These are phyloP conservation scores for Chromis chromis DNA, from an alignment of 2,797 vertebrate species.

Conservation along the genomic window DNA sequence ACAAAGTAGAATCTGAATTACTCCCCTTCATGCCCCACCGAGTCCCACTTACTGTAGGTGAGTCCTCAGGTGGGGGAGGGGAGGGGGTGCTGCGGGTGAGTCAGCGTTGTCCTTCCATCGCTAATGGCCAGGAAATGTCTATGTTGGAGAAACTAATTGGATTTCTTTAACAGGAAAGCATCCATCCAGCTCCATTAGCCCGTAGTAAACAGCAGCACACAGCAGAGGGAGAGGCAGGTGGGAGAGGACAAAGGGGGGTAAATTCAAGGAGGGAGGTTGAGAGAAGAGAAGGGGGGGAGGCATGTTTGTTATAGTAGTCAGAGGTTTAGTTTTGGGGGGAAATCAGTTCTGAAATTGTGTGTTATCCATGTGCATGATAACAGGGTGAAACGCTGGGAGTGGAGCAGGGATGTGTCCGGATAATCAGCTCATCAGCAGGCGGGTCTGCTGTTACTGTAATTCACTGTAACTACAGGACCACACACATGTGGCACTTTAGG, in stretches of 20 bases:
- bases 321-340: not conserved
- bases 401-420: not conserved
- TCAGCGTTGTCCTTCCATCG: slow-evolving; percentile 62
- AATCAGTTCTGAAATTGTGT: slow-evolving; percentile 5
- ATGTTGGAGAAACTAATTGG: slow-evolving; percentile 80
- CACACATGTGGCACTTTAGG: not conserved
- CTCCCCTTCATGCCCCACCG: not conserved
- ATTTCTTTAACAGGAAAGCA: slow-evolving; percentile 83
- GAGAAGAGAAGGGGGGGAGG: not conserved
- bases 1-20: slow-evolving; percentile 8
- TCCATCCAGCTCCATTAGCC: slow-evolving; percentile 79
- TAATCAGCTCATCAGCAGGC: slow-evolving; percentile 11
- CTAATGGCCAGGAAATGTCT: slow-evolving; percentile 87
- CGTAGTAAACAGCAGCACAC: slow-evolving; percentile 66
- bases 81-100: slow-evolving; percentile 48
- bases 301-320: slow-evolving; percentile 24
- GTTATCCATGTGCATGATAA: slow-evolving; percentile 13
- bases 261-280: not conserved
- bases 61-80: slow-evolving; percentile 33
- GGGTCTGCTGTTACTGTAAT: slow-evolving; percentile 7
- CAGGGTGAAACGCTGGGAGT: slow-evolving; percentile 2
- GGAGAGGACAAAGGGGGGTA: slow-evolving; percentile 5
- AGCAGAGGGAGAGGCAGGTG: slow-evolving; percentile 57
- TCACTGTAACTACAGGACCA: slow-evolving; percentile 20
- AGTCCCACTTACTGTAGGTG: slow-evolving; percentile 25